A percentile compares a stretch with the other conserved stretches of the same genome.
These are phyloP conservation scores for Channa argus DNA, from an alignment of 2,113 vertebrate genomes.

Conservation along the genomic window DNA sequence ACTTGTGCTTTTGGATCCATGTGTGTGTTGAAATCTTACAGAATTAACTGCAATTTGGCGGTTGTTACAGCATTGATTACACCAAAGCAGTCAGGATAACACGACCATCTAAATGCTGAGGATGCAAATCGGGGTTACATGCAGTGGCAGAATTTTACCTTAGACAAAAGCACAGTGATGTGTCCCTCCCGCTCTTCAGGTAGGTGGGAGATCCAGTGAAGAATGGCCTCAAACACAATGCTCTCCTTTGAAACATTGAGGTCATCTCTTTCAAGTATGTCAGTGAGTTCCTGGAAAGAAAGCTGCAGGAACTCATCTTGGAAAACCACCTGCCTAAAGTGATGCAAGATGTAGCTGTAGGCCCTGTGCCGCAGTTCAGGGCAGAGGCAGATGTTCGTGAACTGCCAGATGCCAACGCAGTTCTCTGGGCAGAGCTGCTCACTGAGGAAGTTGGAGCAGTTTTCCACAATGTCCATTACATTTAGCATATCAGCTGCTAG, in stretches of 20 bases:
- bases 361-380: conserved; percentile 77
- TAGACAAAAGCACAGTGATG: conserved; percentile 34
- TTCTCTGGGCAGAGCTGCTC: conserved; percentile 83
- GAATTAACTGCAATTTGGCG: too few relatives aligned
- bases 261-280: conserved; percentile 77
- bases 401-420: conserved; percentile 79
- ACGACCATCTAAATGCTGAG: not conserved
- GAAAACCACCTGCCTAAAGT: conserved; percentile 81
- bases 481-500: conserved; percentile 83
- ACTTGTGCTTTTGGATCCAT: too few relatives aligned
- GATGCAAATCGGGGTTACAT: not conserved
- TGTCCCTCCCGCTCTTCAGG: conserved; percentile 17
- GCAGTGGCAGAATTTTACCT: conserved; percentile 38
- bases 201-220: conserved; percentile 37
- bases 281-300: conserved; percentile 75
- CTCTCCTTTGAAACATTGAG: conserved; percentile 48
- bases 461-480: conserved; percentile 75
- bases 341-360: conserved; percentile 82
- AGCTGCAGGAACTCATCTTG: conserved; percentile 85
- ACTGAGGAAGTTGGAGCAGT: conserved; percentile 84
- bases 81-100: not conserved
- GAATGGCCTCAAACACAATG: conserved; percentile 34
- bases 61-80: too few relatives aligned
- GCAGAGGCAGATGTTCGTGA: conserved; percentile 54
- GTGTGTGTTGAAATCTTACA: too few relatives aligned